A percentile compares a stretch with the other conserved stretches of the same genome.
These are phyloP conservation scores for Eolophus roseicapilla DNA, from an alignment of 2,113 vertebrate species.

Conservation along the genomic window DNA sequence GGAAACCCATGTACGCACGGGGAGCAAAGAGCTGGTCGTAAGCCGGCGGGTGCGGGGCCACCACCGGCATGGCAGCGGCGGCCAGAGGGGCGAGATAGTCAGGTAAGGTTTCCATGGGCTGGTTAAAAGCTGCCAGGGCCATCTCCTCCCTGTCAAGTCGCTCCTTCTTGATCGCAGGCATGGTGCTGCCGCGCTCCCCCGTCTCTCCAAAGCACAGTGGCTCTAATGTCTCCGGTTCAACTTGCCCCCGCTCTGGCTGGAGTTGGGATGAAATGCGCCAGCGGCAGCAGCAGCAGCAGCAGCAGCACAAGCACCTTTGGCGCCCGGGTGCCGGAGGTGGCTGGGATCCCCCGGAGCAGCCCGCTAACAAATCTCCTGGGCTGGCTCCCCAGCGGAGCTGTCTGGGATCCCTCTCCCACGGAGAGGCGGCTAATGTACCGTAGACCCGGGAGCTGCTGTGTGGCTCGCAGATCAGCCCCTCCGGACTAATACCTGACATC, in stretches of 20 bases:
- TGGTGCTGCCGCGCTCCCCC: conserved; percentile 76
- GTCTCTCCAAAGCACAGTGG: conserved; percentile 68
- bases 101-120: conserved; percentile 75
- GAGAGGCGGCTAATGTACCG: conserved; percentile 38
- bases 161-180: conserved; percentile 98
- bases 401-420: conserved; percentile 55
- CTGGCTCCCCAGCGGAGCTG: conserved; percentile 44
- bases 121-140: conserved; percentile 89
- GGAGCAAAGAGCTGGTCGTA: too few relatives aligned
- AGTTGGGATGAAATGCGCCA: conserved; percentile 55
- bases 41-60: neutral
- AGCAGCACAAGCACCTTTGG: conserved; percentile 44
- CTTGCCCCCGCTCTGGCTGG: conserved; percentile 67
- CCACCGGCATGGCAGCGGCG: conserved; percentile 85
- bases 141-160: conserved; percentile 90
- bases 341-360: conserved; percentile 49
- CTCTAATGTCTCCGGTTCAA: conserved; percentile 71
- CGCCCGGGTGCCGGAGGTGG: conserved; percentile 48
- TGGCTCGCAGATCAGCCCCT: conserved; percentile 79
- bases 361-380: conserved; percentile 39
- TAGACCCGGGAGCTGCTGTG: conserved; percentile 58
- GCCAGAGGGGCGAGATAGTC: conserved; percentile 89
- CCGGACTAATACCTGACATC: conserved; percentile 81
- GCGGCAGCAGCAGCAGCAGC: conserved; percentile 21
- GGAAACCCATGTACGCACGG: too few relatives aligned